Base-by-base conservation (phyloP, 2,113 vertebrate genomes). In the Xiphophorus hellerii region DNA sequence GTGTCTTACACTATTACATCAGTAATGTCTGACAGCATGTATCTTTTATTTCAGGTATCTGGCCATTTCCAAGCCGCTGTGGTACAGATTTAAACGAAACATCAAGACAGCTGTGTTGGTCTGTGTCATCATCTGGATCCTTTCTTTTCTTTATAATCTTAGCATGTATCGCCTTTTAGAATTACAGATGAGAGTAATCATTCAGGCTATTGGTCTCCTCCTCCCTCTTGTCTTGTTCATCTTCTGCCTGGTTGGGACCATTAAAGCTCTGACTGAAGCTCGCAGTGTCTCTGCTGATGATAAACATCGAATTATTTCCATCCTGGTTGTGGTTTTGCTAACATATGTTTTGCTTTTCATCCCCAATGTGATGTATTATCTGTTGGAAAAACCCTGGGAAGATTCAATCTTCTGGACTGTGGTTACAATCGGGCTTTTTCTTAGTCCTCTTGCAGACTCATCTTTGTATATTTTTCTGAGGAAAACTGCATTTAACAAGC, bases 161-260 rank as follows among this genome's bases (percentile, higher is more conserved):
- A 1, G 1, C 27, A 1, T 54, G 0, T 12, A 0, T 62, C 62
- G 25, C 0, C 6, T 20, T 51, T 1, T 13, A 10, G 35, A 10
- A 9, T 35, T 35, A 35, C 6, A 35, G 33, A 35, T 1, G 9
- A 35, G 9, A 10, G 35, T 35, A 2, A 11, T 1, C 1, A 31
- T 74, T 11, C 9, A 1, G 0, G 13, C 0, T 10, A 0, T 29
- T 9, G 22, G 15, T 4, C 11, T 79, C 20, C 58, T 76, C 10
- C 20, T 76, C 27, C 73, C 79, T 4, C 0, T 76, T 29, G 73
- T 73, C 8, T 9, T 81, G 29, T 2, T 81, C 12, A 62, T 81
- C 1, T 71, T 75, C 29, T 81, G 31, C 35, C 67, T 81, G 15
- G 17, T 1, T 61, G 66, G 72, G 48, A 80, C 67, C 11, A 8